Percentiles rank a stretch among this genome's conserved stretches.
Evolutionary conservation across 1,140 invertebrate species (phyloP).

Genomic region (Achroia grisella): DNA sequence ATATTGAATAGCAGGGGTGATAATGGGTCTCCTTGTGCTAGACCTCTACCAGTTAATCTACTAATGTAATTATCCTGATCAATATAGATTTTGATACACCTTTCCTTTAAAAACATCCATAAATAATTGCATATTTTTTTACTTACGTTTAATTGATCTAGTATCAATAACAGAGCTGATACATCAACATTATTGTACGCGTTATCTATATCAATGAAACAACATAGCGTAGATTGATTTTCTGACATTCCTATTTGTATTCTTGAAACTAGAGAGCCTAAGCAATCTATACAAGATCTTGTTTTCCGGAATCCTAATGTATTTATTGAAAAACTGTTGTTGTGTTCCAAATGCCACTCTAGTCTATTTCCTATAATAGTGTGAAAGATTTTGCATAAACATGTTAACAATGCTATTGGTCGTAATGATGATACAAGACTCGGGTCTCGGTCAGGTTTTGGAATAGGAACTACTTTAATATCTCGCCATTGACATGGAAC

Average conservation of each 20-base stretch:
- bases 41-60: slow-evolving; percentile 1
- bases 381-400: slow-evolving; percentile 27
- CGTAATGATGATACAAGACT: slow-evolving; percentile 8
- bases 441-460: slow-evolving; percentile 2
- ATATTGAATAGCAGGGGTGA: slow-evolving; percentile 12
- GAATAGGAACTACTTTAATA: too few relatives aligned
- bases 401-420: slow-evolving; percentile 28
- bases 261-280: slow-evolving; percentile 6
- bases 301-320: slow-evolving; percentile 18
- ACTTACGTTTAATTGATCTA: slow-evolving; percentile 10
- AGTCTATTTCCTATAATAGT: slow-evolving; percentile 15
- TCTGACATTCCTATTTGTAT: slow-evolving; percentile 15
- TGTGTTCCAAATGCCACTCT: slow-evolving; percentile 20
- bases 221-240: slow-evolving; percentile 7
- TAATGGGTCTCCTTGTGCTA: slow-evolving; percentile 12
- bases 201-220: slow-evolving; percentile 20
- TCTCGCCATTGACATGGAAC: too few relatives aligned
- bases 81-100: neutral
- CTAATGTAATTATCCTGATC: neutral
- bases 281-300: slow-evolving; percentile 14
- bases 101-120: slow-evolving; percentile 12
- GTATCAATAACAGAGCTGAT: neutral
- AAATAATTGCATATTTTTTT: slow-evolving; percentile 12
- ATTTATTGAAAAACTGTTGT: slow-evolving; percentile 7
- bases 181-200: slow-evolving; percentile 23